Evolutionary conservation across 2,113 vertebrate species (phyloP), one percentile per base, ranked within the genome.

Genomic region (Barnardius zonarius): DNA sequence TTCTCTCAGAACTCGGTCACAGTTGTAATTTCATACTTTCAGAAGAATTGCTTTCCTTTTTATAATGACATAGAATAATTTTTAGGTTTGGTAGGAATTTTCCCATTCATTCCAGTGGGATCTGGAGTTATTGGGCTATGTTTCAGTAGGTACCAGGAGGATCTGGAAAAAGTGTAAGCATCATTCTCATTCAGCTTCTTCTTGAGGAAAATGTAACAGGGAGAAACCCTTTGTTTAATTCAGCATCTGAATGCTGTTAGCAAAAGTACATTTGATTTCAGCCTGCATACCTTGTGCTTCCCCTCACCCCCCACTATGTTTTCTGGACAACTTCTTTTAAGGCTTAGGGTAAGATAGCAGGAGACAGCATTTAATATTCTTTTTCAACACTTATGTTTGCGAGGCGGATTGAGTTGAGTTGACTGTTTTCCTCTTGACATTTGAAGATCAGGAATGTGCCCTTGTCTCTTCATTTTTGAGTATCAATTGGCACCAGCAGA

Each of bases 391-490:
- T 67, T 88, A 78, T 86, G 46, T 61, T 91, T 5, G 2, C 64
- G 35, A 91, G 48, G 55, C 46, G 13, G 39, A 83, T 30, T 43
- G 46, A 83, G 44, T 7, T 94, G 64, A 15, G 44, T 7, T 94
- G 69, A 15, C 25, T 89, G 4, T 91, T 94, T 94, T 92, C 76
- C 93, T 96, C 51, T 72, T 93, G 93, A 90, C 92, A 87, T 93
- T 91, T 88, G 73, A 86, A 92, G 83, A 96, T 96, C 61, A 33
- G 57, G 52, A 86, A 13, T 82, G 31, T 96, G 90, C 88, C 96
- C 93, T 96, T 95, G 95, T 95, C 90, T 96, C 83, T 94, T 94
- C 17, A 33, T 92, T 96, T 93, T 73, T 11, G 6, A 86, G 52
- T 91, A 37, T 95, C 49, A 82, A 37, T 96, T 91, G 93, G 57